Base-by-base conservation (phyloP, 1,140 invertebrate species). In the Cecropterus lyciades region DNA sequence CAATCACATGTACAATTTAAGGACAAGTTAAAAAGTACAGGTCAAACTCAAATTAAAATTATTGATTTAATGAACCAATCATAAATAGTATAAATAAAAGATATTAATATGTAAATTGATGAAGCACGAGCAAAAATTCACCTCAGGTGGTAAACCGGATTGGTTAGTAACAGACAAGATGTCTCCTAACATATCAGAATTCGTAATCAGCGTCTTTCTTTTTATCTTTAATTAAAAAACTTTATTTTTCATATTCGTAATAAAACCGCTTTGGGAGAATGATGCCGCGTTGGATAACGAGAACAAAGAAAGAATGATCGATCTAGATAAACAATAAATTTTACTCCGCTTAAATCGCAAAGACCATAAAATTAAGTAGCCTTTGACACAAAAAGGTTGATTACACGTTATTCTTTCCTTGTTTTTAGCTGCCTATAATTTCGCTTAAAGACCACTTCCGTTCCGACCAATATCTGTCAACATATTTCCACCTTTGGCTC, bases 391-490 rank as follows among this genome's bases (percentile, higher is more conserved):
- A 84, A 85, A 86, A 79, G 68, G 76, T 75, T 84, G 76, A 80
- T 83, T 84, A 79, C 68, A 75, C 64, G 77, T 81, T 85, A 81
- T 85, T 84, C 81, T 85, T 86, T 88, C 84, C 88, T 88, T 84
- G 80, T 87, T 84, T 84, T 85, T 82, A 82, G 81, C 77, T 78
- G 75, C 82, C 82, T 89, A 86, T 89, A 91, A 89, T 91, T 91
- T 89, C 75, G 75, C 72, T 80, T 84, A 88, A 89, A 87, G 79
- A 85, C 82, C 79, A 87, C 87, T 90, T 91, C 89, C 89, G 87
- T 80, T 79, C 75, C 82, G 84, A 83, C 71, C 87, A 87, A 89
- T 90, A 92, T 92, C 83, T 91, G 87, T 89, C 86, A 89, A 88
- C 86, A 85, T 89, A 91, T 87, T 92, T 92, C 84, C 84, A 88